Evolutionary conservation across 2,797 vertebrate genomes (phyloP).

Genomic region (Oreochromis mossambicus): DNA sequence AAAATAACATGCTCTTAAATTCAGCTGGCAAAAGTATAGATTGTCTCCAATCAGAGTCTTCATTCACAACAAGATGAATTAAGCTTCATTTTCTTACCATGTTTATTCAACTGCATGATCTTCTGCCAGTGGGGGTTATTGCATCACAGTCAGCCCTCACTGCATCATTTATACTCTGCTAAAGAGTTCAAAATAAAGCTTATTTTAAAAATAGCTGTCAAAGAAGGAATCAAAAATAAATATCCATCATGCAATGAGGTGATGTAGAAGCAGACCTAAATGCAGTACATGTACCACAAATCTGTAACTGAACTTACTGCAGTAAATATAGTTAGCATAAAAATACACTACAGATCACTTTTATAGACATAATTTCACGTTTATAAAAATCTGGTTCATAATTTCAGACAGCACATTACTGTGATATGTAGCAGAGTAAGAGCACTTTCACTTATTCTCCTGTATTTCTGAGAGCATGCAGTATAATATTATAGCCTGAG

Average conservation of each 20-base stretch:
- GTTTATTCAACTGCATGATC: neutral
- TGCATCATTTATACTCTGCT: neutral
- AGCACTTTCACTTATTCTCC: neutral
- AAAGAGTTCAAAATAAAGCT: neutral
- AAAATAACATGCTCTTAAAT: neutral
- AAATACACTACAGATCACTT: neutral
- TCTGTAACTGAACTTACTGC: neutral
- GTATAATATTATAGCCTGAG: neutral
- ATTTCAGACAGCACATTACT: neutral
- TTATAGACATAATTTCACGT: neutral
- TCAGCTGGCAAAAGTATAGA: neutral
- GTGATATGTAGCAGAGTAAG: neutral
- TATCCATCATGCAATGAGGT: neutral
- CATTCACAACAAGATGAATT: neutral
- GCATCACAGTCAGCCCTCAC: neutral
- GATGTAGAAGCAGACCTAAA: neutral
- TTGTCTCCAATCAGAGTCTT: neutral
- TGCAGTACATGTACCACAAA: neutral
- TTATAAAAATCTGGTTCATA: neutral
- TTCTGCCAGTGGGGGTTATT: neutral
- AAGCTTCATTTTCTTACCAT: neutral
- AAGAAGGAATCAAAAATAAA: neutral
- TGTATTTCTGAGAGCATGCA: slow-evolving; percentile 2
- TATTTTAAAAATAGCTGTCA: neutral
- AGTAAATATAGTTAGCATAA: neutral